A percentile compares a stretch with the other conserved stretches of the same genome.
These are phyloP conservation scores for Pedicia rivosa DNA, from an alignment of 2,888 invertebrate genomes.

Conservation along the genomic window DNA sequence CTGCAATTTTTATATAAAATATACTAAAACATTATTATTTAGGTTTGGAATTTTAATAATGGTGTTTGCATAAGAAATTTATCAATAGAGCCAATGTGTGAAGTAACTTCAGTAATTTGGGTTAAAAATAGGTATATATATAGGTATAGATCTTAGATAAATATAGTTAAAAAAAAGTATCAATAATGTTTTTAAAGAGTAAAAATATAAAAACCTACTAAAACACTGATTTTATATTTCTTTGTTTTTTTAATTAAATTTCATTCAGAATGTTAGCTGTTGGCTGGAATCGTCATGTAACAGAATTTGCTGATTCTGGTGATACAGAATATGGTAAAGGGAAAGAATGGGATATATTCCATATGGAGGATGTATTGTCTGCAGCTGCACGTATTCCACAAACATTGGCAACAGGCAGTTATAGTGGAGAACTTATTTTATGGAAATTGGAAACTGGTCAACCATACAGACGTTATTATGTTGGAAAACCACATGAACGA, in stretches of 20 bases:
- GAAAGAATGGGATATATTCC: constrained; percentile 55
- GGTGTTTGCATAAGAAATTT: constrained; percentile 56
- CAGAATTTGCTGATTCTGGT: constrained; percentile 43
- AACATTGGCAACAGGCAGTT: constrained; percentile 56
- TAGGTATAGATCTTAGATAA: too few species aligned
- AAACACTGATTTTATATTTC: background rate
- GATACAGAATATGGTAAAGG: constrained; percentile 38
- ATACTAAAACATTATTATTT: too few species aligned
- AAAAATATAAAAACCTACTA: too few species aligned
- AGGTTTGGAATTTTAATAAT: constrained; percentile 81
- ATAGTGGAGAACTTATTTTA: constrained; percentile 63
- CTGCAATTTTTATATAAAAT: too few species aligned
- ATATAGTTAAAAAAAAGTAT: constrained; percentile 40
- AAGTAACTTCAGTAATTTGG: constrained; percentile 41
- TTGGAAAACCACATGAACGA: constrained; percentile 26
- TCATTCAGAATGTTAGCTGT: constrained; percentile 49
- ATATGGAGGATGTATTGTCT: constrained; percentile 59
- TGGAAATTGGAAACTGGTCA: constrained; percentile 74
- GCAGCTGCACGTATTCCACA: constrained; percentile 48
- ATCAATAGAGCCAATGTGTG: constrained; percentile 42
- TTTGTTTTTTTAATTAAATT: too few species aligned
- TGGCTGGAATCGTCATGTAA: constrained; percentile 62
- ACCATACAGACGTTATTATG: constrained; percentile 38
- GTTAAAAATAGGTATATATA: too few species aligned
- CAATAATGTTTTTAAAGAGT: constrained; percentile 11